These are phyloP conservation scores for Gobiocypris rarus DNA, from an alignment of 2,113 vertebrate species.

Conservation along the genomic window DNA sequence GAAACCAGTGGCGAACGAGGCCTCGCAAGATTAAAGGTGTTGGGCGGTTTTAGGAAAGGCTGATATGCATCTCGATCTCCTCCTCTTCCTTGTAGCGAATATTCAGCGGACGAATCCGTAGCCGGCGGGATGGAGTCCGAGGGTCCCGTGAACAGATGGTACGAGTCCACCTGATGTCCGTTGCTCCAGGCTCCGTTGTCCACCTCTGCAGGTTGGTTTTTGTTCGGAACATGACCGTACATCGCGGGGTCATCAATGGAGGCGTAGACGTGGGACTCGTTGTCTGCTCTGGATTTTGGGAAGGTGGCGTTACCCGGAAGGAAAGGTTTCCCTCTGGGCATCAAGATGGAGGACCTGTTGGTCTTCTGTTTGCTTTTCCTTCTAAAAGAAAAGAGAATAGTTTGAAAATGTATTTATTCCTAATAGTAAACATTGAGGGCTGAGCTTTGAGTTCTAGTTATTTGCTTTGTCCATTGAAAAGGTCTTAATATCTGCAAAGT, in stretches of 20 bases:
- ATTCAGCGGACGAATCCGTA: constrained; percentile 54
- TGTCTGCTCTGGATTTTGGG: constrained; percentile 76
- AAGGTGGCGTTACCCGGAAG: constrained; percentile 74
- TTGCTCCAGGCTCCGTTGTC: constrained; percentile 70
- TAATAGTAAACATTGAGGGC: background rate
- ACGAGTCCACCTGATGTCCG: constrained; percentile 73
- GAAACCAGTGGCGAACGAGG: constrained; percentile 76
- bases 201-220: constrained; percentile 68
- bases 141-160: constrained; percentile 77
- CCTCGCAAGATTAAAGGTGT: constrained; percentile 75
- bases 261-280: constrained; percentile 87
- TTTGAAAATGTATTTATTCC: background rate
- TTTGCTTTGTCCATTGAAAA: too few relatives aligned
- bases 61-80: constrained; percentile 77
- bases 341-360: constrained; percentile 80
- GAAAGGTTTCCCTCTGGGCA: constrained; percentile 79
- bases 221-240: constrained; percentile 81
- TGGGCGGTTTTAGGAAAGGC: constrained; percentile 79
- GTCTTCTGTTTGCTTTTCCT: constrained; percentile 76
- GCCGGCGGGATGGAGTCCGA: constrained; percentile 64
- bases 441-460: background rate
- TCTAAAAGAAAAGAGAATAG: constrained; percentile 14
- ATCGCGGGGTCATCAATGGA: constrained; percentile 87
- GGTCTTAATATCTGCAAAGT: background rate
- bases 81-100: constrained; percentile 48